phyloP scores from a whole-genome alignment of 2,797 vertebrate species.

The Threskiornis aethiopicus region DNA sequence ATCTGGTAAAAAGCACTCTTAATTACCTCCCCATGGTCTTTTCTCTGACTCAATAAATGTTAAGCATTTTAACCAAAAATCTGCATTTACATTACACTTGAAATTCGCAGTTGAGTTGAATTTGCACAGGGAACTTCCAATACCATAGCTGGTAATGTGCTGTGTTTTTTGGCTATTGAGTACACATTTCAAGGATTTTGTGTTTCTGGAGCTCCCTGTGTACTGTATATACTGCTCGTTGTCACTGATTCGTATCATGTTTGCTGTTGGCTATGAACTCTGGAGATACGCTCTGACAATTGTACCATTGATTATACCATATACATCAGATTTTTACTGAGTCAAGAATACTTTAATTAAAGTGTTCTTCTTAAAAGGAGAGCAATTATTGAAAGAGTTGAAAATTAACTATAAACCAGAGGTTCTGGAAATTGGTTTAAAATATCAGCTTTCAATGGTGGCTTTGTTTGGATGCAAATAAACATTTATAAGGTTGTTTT shows the following conservation, averaged over 20 bases:
- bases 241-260: not conserved
- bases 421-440: not conserved
- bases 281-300: not conserved
- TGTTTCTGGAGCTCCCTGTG: not conserved
- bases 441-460: not conserved
- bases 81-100: not conserved
- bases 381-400: not conserved
- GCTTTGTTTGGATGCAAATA: constrained; percentile 34
- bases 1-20: not conserved
- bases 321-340: not conserved
- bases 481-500: constrained; percentile 55
- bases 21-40: not conserved
- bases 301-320: not conserved
- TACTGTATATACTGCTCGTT: not conserved
- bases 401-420: constrained; percentile 1
- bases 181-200: not conserved
- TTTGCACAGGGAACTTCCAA: not conserved
- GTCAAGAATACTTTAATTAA: not conserved
- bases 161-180: not conserved
- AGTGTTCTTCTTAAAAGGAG: not conserved
- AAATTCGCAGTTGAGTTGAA: not conserved
- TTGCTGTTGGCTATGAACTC: not conserved
- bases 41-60: not conserved
- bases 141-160: not conserved
- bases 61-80: not conserved